Base-by-base conservation (phyloP, 2,797 vertebrate species). In the Eospalax fontanierii region DNA sequence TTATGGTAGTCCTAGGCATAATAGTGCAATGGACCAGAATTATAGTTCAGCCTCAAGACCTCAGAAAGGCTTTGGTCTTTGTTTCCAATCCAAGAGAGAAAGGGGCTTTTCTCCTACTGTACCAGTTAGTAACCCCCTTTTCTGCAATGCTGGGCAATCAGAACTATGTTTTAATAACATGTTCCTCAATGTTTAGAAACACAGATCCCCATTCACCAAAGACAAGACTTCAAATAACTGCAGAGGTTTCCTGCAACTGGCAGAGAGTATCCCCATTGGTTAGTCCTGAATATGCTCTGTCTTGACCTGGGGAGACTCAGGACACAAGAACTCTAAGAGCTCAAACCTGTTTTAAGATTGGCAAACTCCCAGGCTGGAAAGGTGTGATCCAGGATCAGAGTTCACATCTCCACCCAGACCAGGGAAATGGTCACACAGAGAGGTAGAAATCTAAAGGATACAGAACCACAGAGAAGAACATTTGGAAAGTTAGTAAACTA, bases 261-360 rank as follows among this genome's bases (percentile, higher is more conserved):
- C n/a, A 46, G 38, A 19, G 11, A 35, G 18, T 90, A 74, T 21
- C 79, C 57, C 4, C 15, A 24, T 80, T 78, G 14, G 21, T 93
- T 7, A 68, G 33, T 54, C 63, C 75, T 59, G 50, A 89, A 79
- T 82, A 89, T 19, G 12, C 28, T 57, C 79, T 74, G 83, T 96
- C 46, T 73, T 80, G 73, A 50, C 82, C 74, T 33, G 59, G 22
- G 46, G 43, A 93, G 63, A 66, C 16, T 94, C 86, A 75, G 76
- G 61, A 89, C 87, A 88, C 54, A 96, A 95, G 79, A 83, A 94
- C 65, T 73, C 82, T 33, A 26, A 57, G 59, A 91, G 78, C 73
- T 92, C 76, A 90, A 87, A 95, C 85, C 82, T 91, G 96, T 95
- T 95, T 92, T n/a, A 92, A 68, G 59, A 63, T 92, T 96, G 96